These are phyloP conservation scores for Baccha elongata DNA, from an alignment of 2,888 invertebrate genomes.

Conservation along the genomic window DNA sequence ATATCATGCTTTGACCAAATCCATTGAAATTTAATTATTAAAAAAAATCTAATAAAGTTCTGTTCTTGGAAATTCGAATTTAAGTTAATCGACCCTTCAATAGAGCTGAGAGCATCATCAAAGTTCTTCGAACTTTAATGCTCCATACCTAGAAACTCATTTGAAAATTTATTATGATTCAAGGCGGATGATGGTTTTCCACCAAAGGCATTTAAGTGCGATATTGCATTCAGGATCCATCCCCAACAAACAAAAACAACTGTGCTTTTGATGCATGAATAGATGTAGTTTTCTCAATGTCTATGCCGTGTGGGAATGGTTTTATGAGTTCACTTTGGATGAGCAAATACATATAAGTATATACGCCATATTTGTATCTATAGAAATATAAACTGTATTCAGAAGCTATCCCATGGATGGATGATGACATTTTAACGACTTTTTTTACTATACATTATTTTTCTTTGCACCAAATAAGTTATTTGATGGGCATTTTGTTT, in stretches of 20 bases:
- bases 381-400: constrained; percentile 12
- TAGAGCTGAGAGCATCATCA: neutral
- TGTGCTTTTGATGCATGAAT: neutral
- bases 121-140: constrained; percentile 15
- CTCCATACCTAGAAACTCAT: neutral
- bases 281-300: neutral
- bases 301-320: constrained; percentile 4
- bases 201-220: neutral
- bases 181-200: neutral
- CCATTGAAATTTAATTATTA: too few relatives aligned
- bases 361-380: neutral
- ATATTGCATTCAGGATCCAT: constrained; percentile 4
- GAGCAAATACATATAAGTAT: neutral
- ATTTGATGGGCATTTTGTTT: constrained; percentile 36
- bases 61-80: neutral
- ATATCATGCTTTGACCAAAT: too few relatives aligned
- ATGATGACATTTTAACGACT: constrained; percentile 53
- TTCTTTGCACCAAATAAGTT: constrained; percentile 22
- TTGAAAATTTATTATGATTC: constrained; percentile 17
- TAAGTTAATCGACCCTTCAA: constrained; percentile 10
- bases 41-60: neutral
- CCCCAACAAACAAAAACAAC: neutral
- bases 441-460: constrained; percentile 26
- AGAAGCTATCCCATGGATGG: constrained; percentile 37
- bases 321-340: constrained; percentile 3